Percentiles rank a stretch among this genome's conserved stretches.
phyloP scores from a whole-genome alignment of 2,113 vertebrate species.

The Fulica atra region DNA sequence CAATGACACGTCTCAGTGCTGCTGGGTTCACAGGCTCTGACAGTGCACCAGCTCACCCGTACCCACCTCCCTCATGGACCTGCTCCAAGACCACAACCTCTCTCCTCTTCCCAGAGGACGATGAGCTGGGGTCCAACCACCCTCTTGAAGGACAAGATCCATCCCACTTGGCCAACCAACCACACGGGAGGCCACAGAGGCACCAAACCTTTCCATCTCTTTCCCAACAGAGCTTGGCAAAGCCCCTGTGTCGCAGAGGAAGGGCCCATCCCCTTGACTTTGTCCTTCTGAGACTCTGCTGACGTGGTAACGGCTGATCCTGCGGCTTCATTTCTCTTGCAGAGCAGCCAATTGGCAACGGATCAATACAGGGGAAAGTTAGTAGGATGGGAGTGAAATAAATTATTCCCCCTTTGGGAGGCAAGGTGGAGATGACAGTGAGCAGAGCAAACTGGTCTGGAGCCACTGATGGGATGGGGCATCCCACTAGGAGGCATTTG shows the following conservation, averaged over 20 bases:
- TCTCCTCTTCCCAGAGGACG: not conserved
- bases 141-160: not conserved
- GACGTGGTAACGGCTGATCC: not conserved
- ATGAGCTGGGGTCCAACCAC: not conserved
- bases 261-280: not conserved
- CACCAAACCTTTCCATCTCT: not conserved
- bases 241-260: not conserved
- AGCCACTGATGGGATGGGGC: not conserved
- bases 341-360: not conserved
- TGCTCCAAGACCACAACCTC: not conserved
- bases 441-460: not conserved
- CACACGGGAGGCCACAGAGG: fast-evolving
- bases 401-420: not conserved
- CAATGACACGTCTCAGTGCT: not conserved
- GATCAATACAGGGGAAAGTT: not conserved
- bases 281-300: not conserved
- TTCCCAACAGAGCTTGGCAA: not conserved
- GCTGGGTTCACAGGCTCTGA: not conserved
- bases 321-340: not conserved
- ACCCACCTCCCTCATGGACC: not conserved
- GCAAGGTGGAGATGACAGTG: not conserved
- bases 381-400: not conserved
- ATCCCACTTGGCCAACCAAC: fast-evolving
- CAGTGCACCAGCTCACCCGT: fast-evolving
- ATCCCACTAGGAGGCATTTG: not conserved